Evolutionary conservation across 2,797 vertebrate species (phyloP).

Genomic region (Takifugu ocellatus): DNA sequence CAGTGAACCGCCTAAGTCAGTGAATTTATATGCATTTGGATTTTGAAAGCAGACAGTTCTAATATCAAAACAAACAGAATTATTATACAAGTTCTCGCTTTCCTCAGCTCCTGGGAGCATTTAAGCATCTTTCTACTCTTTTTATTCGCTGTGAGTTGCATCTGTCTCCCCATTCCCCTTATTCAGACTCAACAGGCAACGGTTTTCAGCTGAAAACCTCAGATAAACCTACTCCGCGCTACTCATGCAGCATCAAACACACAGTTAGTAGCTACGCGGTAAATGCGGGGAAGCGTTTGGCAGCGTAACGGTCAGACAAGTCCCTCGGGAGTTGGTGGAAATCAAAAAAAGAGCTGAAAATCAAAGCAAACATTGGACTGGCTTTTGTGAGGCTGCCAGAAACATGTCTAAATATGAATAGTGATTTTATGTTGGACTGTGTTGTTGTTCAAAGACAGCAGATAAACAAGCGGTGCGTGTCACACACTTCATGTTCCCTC

Average conservation of each 20-base stretch:
- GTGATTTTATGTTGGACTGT: neutral
- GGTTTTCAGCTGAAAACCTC: neutral
- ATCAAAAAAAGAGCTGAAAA: neutral
- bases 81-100: too few species aligned
- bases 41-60: too few species aligned
- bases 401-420: neutral
- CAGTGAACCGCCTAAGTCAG: neutral
- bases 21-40: too few species aligned
- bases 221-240: neutral
- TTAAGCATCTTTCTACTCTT: too few species aligned
- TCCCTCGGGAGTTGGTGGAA: neutral
- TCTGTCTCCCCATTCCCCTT: too few species aligned
- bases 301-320: neutral
- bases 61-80: too few species aligned
- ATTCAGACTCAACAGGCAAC: neutral
- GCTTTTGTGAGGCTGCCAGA: neutral
- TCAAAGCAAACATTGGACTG: neutral
- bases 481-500: neutral
- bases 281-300: neutral
- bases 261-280: neutral
- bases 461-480: neutral
- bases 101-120: too few species aligned
- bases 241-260: neutral
- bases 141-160: too few species aligned
- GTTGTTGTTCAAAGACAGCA: neutral